These are phyloP conservation scores for Hozukius guyotensis DNA, from an alignment of 2,797 vertebrate species.

Conservation along the genomic window DNA sequence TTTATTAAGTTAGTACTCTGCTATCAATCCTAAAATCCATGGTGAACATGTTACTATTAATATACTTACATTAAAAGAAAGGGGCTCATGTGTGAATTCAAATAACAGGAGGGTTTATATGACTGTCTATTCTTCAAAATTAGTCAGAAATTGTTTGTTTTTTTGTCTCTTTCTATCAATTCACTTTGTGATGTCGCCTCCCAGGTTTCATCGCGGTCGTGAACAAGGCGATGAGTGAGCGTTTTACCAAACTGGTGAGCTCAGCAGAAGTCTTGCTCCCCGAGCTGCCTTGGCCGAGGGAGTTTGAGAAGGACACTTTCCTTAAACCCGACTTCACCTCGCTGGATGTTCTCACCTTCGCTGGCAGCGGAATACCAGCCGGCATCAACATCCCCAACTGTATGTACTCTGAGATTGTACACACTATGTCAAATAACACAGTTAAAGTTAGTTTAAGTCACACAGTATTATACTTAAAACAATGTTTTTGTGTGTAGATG, in stretches of 20 bases:
- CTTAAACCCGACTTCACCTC: constrained; percentile 95
- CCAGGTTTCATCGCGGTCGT: constrained; percentile 93
- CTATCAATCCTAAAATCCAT: background rate
- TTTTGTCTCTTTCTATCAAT: background rate
- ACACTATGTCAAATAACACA: background rate
- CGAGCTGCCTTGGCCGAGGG: constrained; percentile 90
- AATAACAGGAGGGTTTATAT: background rate
- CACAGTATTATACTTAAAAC: background rate
- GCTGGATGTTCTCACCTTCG: constrained; percentile 92
- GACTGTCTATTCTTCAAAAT: background rate
- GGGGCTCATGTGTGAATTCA: background rate
- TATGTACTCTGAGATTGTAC: constrained; percentile 58
- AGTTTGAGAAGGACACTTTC: constrained; percentile 92
- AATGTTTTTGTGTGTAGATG: constrained; percentile 77
- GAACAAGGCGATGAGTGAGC: constrained; percentile 94
- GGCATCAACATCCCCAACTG: constrained; percentile 97
- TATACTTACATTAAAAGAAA: background rate
- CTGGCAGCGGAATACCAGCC: constrained; percentile 92
- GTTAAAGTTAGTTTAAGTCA: background rate
- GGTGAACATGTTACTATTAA: background rate
- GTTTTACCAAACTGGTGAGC: constrained; percentile 87
- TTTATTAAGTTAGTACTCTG: background rate
- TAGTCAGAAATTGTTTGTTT: background rate
- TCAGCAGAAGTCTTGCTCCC: constrained; percentile 88
- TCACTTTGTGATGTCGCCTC: background rate